A percentile compares a stretch with the other conserved stretches of the same genome.
Evolutionary conservation across 2,797 vertebrate genomes (phyloP).

Genomic region (Enteromius anoplus): DNA sequence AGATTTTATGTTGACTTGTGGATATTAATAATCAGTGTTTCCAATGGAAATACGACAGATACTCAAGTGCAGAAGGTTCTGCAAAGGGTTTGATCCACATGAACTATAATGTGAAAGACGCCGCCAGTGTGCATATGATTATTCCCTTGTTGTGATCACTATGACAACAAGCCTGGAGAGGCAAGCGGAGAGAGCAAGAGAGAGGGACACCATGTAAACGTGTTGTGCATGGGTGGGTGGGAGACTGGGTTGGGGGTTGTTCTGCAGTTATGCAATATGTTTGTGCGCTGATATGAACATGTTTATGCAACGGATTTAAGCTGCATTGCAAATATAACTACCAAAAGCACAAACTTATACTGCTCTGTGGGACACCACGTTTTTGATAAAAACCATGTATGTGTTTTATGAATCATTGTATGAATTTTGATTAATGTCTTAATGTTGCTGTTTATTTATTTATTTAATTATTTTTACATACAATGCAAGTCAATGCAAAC

Average conservation of each 20-base stretch:
- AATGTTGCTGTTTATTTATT: background rate
- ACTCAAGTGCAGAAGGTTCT: background rate
- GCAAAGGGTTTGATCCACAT: conserved; percentile 63
- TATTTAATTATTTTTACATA: background rate
- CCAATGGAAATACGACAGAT: background rate
- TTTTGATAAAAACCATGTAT: background rate
- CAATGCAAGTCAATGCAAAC: background rate
- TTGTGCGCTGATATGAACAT: conserved; percentile 47
- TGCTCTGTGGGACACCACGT: background rate
- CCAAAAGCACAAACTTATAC: conserved; percentile 3
- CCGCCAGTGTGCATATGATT: conserved; percentile 76
- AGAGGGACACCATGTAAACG: conserved; percentile 56
- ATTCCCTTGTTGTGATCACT: conserved; percentile 78
- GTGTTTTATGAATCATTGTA: too few species aligned
- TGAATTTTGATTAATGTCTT: background rate
- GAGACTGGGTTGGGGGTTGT: conserved; percentile 45
- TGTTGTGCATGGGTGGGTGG: conserved; percentile 42
- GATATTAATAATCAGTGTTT: conserved; percentile 2
- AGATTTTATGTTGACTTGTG: background rate
- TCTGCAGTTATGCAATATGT: conserved; percentile 57
- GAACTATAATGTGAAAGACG: conserved; percentile 65
- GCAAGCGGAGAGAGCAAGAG: conserved; percentile 64
- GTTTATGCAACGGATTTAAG: conserved; percentile 48
- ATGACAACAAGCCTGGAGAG: conserved; percentile 81
- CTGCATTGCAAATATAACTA: background rate